A percentile compares a stretch with the other conserved stretches of the same genome.
Conservation (phyloP, 2,888 invertebrate genomes). For the Lepidochrysops patricia region DNA sequence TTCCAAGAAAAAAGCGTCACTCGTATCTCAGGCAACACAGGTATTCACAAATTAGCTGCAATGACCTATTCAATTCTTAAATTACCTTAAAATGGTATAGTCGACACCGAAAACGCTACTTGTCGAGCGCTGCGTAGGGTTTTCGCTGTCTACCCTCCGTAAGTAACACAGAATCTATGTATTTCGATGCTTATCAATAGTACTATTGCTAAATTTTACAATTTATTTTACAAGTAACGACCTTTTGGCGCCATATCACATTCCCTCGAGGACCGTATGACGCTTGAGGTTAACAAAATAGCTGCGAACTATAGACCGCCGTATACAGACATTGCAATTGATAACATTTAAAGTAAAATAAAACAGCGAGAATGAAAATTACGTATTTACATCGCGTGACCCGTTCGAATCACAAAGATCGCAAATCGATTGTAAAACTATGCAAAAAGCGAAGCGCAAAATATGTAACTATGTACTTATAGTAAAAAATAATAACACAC, state of each 20-base stretch:
- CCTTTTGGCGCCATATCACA: neutral
- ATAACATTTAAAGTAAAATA: constrained; percentile 5
- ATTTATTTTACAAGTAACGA: constrained; percentile 15
- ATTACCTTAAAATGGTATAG: constrained; percentile 6
- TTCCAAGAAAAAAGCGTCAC: constrained; percentile 10
- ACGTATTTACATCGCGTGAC: constrained; percentile 1
- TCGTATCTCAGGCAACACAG: constrained; percentile 13
- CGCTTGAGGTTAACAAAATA: constrained; percentile 7
- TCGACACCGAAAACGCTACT: neutral
- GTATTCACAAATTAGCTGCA: constrained; percentile 15
- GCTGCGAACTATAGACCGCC: constrained; percentile 10
- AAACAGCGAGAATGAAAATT: constrained; percentile 4
- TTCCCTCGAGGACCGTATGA: neutral
- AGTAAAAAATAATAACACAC: constrained; percentile 18
- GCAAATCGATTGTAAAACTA: constrained; percentile 6
- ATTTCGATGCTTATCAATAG: constrained; percentile 23
- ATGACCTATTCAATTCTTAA: constrained; percentile 11
- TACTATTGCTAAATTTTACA: constrained; percentile 22
- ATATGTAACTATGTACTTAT: constrained; percentile 15
- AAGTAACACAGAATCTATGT: constrained; percentile 14
- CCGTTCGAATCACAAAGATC: neutral
- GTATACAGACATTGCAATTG: constrained; percentile 5
- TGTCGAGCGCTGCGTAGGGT: neutral
- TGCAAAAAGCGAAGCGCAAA: constrained; percentile 11
- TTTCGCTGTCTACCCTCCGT: constrained; percentile 4